Percentiles rank a stretch among this genome's conserved stretches.
These are phyloP conservation scores for Halesus radiatus DNA, from an alignment of 1,140 invertebrate genomes.

Conservation along the genomic window DNA sequence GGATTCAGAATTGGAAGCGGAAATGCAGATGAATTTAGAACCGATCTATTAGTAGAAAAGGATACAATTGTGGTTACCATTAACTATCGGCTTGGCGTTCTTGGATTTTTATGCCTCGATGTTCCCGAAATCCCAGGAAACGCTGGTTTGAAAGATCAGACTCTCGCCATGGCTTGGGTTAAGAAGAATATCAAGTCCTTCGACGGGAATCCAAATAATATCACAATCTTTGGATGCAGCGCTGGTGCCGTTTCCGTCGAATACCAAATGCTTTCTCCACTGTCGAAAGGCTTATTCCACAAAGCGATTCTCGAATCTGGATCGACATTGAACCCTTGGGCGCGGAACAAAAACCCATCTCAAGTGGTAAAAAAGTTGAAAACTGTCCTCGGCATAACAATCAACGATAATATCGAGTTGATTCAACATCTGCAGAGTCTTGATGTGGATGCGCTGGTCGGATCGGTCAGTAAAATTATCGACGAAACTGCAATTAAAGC, in stretches of 20 bases:
- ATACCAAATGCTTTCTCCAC: constrained; percentile 69
- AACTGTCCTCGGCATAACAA: constrained; percentile 62
- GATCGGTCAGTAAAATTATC: constrained; percentile 58
- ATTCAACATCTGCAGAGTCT: constrained; percentile 61
- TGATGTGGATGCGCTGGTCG: constrained; percentile 61
- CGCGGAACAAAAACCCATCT: constrained; percentile 70
- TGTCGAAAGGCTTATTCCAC: constrained; percentile 71
- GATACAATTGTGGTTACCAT: constrained; percentile 71
- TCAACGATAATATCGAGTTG: constrained; percentile 48
- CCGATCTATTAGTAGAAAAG: constrained; percentile 72
- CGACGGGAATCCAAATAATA: constrained; percentile 73
- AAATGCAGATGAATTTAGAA: constrained; percentile 62
- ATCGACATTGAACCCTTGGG: constrained; percentile 72
- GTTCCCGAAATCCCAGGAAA: constrained; percentile 69
- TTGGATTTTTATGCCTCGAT: constrained; percentile 71
- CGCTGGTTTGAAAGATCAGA: constrained; percentile 72
- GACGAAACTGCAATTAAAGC: constrained; percentile 57
- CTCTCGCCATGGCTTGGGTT: constrained; percentile 72
- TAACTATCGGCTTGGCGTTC: constrained; percentile 71
- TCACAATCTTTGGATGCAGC: constrained; percentile 73
- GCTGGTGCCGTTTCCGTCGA: constrained; percentile 74
- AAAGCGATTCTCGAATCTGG: constrained; percentile 75
- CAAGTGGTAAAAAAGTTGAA: constrained; percentile 71
- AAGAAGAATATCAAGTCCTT: constrained; percentile 74
- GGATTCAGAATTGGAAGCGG: constrained; percentile 71